These are phyloP conservation scores for Ametastegia equiseti DNA, from an alignment of 2,888 invertebrate genomes.

Conservation along the genomic window DNA sequence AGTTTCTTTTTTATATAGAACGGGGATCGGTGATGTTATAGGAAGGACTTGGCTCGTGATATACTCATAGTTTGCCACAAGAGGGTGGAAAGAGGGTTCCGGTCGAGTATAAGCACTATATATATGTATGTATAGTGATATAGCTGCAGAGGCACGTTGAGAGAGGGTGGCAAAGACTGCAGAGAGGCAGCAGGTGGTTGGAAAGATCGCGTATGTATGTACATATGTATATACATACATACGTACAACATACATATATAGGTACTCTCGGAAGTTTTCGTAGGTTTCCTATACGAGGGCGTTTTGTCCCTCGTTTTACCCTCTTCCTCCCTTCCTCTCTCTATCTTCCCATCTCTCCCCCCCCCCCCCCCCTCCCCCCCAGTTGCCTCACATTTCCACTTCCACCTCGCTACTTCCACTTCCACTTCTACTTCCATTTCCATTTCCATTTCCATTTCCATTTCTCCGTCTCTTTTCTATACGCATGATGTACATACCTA, in stretches of 20 bases:
- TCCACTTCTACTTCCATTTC: conserved; percentile 74
- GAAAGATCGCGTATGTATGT: conserved; percentile 54
- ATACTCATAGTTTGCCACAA: background rate
- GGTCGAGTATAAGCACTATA: background rate
- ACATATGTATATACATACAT: background rate
- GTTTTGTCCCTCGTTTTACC: background rate
- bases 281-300: conserved; percentile 1
- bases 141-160: background rate
- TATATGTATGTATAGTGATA: background rate
- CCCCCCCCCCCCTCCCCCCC: conserved; percentile 4
- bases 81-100: background rate
- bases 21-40: no score
- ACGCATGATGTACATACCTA: background rate
- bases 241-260: no score
- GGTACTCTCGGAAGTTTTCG: background rate
- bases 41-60: no score
- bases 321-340: background rate
- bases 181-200: conserved; percentile 72
- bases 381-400: no score
- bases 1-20: no score
- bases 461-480: conserved; percentile 31
- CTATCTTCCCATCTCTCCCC: background rate
- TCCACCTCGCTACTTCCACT: conserved; percentile 54
- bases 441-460: conserved; percentile 65
- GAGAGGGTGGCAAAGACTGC: conserved; percentile 42